A percentile compares a stretch with the other conserved stretches of the same genome.
Evolutionary conservation across 1,140 invertebrate genomes (phyloP).

Genomic region (Lamellibrachia luymesi): DNA sequence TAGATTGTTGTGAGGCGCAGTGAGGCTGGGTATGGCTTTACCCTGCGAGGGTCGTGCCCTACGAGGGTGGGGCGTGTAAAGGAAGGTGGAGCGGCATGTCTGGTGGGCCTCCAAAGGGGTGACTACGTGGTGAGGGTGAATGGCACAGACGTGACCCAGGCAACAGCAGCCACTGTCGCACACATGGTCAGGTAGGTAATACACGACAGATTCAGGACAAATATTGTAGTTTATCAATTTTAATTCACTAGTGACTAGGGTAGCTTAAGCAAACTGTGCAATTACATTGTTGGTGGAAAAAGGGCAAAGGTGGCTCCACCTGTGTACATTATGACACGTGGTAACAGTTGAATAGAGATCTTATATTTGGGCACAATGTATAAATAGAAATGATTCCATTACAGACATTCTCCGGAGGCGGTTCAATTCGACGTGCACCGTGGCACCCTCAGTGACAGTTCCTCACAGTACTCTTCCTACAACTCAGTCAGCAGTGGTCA

Average conservation of each 20-base stretch:
- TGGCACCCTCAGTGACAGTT: background rate
- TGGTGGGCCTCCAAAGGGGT: conserved; percentile 83
- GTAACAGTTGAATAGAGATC: too few relatives aligned
- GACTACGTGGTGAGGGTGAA: conserved; percentile 90
- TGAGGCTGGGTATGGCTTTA: conserved; percentile 73
- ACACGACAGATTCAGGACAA: background rate
- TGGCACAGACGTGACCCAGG: conserved; percentile 66
- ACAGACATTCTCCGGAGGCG: background rate
- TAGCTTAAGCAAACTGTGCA: too few relatives aligned
- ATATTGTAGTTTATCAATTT: background rate
- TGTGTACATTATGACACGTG: too few relatives aligned
- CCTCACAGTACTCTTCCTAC: background rate
- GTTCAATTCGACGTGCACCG: background rate
- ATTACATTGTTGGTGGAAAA: too few relatives aligned
- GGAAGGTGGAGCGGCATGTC: conserved; percentile 74
- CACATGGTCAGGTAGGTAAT: conserved; percentile 48
- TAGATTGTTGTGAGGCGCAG: background rate
- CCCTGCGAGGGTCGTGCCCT: conserved; percentile 87
- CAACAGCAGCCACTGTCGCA: conserved; percentile 51
- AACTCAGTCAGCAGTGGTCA: background rate
- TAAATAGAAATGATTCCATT: background rate
- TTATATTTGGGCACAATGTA: background rate
- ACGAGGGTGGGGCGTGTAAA: conserved; percentile 84
- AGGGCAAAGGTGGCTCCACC: too few relatives aligned
- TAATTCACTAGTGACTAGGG: background rate